Evolutionary conservation across 2,113 vertebrate species (phyloP).

Genomic region (Paratilapia polleni): DNA sequence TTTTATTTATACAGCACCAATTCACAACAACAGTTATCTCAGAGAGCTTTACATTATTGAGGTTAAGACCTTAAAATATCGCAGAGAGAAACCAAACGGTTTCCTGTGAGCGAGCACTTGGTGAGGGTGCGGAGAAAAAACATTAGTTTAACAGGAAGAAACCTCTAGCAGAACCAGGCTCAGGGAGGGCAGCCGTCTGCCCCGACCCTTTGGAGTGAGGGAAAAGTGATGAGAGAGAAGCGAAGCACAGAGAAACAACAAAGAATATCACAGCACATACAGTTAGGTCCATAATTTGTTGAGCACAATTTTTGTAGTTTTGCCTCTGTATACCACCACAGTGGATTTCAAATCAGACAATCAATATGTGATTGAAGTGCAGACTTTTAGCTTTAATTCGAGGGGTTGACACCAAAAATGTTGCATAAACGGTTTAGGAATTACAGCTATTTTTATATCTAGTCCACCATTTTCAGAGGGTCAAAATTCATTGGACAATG

Average conservation of each 20-base stretch:
- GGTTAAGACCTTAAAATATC: conserved; percentile 4
- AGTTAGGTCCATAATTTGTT: neutral
- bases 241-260: neutral
- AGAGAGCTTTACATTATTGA: neutral
- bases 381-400: neutral
- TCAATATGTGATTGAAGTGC: neutral
- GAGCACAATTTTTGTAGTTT: neutral
- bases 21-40: conserved; percentile 4
- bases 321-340: no score
- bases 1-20: conserved; percentile 1
- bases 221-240: neutral
- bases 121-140: neutral
- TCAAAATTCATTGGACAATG: no score
- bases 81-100: neutral
- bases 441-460: neutral
- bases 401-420: neutral
- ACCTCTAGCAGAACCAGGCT: neutral
- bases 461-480: no score
- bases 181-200: neutral
- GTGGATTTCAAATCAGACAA: neutral
- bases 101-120: neutral
- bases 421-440: neutral
- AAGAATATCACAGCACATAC: no score
- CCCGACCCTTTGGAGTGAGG: neutral
- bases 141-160: neutral